Percentiles rank a stretch among this genome's conserved stretches.
phyloP scores from a whole-genome alignment of 2,797 vertebrate genomes.

The Trichosurus vulpecula region DNA sequence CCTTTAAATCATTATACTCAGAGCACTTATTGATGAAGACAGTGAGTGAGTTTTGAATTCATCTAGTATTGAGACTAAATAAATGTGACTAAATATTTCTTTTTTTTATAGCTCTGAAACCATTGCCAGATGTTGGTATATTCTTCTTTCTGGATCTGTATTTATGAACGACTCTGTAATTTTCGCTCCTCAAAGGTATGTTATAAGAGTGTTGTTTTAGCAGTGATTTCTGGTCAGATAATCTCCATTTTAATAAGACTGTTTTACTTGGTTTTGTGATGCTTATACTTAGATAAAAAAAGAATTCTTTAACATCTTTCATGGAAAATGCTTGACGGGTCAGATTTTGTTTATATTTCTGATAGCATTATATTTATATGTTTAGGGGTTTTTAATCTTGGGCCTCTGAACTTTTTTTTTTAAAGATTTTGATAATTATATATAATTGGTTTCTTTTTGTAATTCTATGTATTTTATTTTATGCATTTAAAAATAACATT shows the following conservation, averaged over 20 bases:
- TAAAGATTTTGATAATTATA: no score
- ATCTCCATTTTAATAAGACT: conserved; percentile 1
- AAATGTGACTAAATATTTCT: conserved; percentile 11
- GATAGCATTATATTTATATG: conserved; percentile 14
- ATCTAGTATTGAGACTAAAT: conserved; percentile 29
- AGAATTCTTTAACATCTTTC: background rate
- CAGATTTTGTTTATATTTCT: background rate
- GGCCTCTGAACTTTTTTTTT: no score
- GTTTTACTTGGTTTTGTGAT: background rate
- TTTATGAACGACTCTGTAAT: conserved; percentile 98
- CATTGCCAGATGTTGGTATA: conserved; percentile 95
- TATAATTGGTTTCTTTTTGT: no score
- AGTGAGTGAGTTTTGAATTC: background rate
- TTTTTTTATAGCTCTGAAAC: conserved; percentile 91
- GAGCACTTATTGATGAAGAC: background rate
- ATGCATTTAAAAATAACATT: no score
- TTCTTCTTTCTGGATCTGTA: conserved; percentile 95
- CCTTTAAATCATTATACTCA: background rate
- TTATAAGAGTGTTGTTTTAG: conserved; percentile 37
- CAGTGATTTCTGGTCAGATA: background rate
- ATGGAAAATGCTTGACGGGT: background rate
- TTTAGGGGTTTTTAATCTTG: background rate
- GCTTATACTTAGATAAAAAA: conserved; percentile 6
- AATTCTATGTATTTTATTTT: no score
- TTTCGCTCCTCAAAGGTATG: conserved; percentile 90